phyloP scores from a whole-genome alignment of 2,888 invertebrate species.

The Apantesis nais region DNA sequence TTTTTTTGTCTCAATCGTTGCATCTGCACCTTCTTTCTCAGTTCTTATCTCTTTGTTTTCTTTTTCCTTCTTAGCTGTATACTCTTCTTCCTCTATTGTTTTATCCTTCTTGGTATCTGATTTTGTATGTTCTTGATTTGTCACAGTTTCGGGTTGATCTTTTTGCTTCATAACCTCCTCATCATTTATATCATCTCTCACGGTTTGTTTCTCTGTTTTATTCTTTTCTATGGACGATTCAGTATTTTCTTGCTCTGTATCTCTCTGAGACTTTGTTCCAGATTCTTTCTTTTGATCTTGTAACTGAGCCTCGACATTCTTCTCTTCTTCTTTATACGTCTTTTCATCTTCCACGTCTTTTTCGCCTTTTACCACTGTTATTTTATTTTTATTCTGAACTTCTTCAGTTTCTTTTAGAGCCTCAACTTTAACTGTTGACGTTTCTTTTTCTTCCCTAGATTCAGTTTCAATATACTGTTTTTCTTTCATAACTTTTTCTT shows the following conservation, averaged over 20 bases:
- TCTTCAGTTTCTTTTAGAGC: background rate
- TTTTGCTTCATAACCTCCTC: slow-evolving; percentile 20
- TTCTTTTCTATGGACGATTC: slow-evolving; percentile 4
- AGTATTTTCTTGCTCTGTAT: slow-evolving; percentile 7
- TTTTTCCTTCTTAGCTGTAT: slow-evolving; percentile 16
- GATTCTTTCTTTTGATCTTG: slow-evolving; percentile 19
- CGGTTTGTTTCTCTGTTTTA: background rate
- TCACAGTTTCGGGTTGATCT: slow-evolving; percentile 15
- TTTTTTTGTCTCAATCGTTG: background rate
- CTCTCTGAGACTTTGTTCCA: background rate
- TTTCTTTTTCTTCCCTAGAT: too few relatives aligned
- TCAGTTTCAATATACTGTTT: too few relatives aligned
- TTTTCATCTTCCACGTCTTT: slow-evolving; percentile 3
- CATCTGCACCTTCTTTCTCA: slow-evolving; percentile 6
- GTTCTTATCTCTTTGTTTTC: slow-evolving; percentile 8
- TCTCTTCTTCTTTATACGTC: slow-evolving; percentile 14
- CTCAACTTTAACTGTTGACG: slow-evolving; percentile 1
- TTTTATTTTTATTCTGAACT: slow-evolving; percentile 1
- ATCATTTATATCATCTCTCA: slow-evolving; percentile 7
- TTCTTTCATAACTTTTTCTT: too few relatives aligned
- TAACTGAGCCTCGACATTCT: slow-evolving; percentile 1
- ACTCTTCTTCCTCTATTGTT: slow-evolving; percentile 24
- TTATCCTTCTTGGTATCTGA: slow-evolving; percentile 13
- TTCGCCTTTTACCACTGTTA: background rate
- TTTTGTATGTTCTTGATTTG: slow-evolving; percentile 28